phyloP scores from a whole-genome alignment of 2,113 vertebrate species.

The Enhydra lutris region DNA sequence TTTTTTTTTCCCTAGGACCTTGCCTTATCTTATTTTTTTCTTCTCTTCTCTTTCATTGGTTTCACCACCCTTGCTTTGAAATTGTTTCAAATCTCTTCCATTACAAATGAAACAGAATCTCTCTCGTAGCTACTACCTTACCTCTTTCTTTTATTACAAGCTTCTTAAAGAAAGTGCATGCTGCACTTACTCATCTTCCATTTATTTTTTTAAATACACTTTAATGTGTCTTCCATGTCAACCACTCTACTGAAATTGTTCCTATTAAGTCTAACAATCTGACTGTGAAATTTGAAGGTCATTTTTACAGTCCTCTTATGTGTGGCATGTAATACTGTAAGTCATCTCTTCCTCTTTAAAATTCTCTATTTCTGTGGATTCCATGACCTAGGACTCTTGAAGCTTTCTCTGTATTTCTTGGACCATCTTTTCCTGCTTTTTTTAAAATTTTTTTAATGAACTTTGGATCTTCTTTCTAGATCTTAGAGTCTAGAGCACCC shows the following conservation, averaged over 20 bases:
- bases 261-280: slow-evolving; percentile 10
- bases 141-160: neutral
- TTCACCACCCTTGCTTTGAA: neutral
- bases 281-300: neutral
- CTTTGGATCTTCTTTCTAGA: neutral
- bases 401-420: neutral
- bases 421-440: neutral
- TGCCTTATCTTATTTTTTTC: neutral
- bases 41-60: neutral
- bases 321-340: neutral
- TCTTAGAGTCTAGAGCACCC: neutral
- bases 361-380: neutral
- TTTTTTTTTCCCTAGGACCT: neutral
- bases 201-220: neutral
- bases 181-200: neutral
- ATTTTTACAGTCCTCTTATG: slow-evolving; percentile 27
- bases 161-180: neutral
- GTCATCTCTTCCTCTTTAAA: neutral
- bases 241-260: neutral
- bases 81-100: neutral
- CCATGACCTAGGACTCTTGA: neutral
- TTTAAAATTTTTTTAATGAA: no score
- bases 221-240: slow-evolving; percentile 25
- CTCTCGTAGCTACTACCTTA: neutral
- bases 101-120: neutral